Percentiles rank a stretch among this genome's conserved stretches.
Conservation (phyloP, 2,113 vertebrate genomes). For the Phrynosoma platyrhinos region DNA sequence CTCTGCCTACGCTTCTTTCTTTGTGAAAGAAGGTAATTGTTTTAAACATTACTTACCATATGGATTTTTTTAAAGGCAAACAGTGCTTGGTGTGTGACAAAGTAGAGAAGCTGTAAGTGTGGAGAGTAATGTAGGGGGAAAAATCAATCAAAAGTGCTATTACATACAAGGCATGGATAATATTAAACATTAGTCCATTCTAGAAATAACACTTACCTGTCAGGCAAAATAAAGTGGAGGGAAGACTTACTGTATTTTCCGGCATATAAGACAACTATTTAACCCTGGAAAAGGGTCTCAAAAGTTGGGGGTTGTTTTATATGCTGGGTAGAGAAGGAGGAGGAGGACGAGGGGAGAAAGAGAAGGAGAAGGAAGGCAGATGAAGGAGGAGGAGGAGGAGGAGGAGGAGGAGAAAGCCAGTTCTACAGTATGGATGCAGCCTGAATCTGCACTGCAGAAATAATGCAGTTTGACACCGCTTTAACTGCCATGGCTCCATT, state of each 20-base stretch:
- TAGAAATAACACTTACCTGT: neutral
- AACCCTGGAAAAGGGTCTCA: too few species aligned
- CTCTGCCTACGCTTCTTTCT: neutral
- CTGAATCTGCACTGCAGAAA: too few species aligned
- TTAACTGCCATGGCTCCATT: too few species aligned
- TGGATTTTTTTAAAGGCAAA: neutral
- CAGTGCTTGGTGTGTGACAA: neutral
- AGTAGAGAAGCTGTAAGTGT: neutral
- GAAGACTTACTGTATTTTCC: neutral
- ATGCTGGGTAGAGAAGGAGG: too few species aligned
- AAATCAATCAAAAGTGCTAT: accelerated
- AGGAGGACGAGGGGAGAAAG: too few species aligned
- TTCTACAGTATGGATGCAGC: too few species aligned
- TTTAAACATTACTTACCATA: neutral
- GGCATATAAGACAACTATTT: too few species aligned
- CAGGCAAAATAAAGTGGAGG: constrained; percentile 3
- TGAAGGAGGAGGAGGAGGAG: too few species aligned
- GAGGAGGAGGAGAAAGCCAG: too few species aligned
- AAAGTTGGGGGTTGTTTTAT: too few species aligned
- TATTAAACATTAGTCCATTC: neutral
- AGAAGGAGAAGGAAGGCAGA: too few species aligned
- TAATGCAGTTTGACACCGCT: too few species aligned
- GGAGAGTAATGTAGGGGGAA: neutral
- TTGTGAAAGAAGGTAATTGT: neutral
- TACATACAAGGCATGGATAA: neutral